Evolutionary conservation across 2,888 invertebrate genomes (phyloP).

Genomic region (Holacanthella duospinosa): DNA sequence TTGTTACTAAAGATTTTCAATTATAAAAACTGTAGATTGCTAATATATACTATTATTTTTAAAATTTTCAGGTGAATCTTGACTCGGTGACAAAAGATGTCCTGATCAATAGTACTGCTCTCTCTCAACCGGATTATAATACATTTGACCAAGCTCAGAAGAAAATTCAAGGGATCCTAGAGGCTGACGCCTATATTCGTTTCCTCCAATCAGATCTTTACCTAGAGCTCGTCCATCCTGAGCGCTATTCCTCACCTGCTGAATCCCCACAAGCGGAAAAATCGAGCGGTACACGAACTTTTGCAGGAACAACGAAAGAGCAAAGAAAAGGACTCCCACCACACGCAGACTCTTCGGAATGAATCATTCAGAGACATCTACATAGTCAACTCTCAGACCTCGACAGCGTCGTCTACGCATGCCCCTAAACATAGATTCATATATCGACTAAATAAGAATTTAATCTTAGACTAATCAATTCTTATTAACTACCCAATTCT

Average conservation of each 20-base stretch:
- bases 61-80: conserved; percentile 43
- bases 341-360: not conserved
- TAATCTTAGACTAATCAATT: too few species aligned
- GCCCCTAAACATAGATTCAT: not conserved
- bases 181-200: conserved; percentile 47
- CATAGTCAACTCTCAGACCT: too few species aligned
- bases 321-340: not conserved
- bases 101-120: conserved; percentile 38
- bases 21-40: too few species aligned
- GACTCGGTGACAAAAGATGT: conserved; percentile 46
- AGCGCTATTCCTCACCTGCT: conserved; percentile 12
- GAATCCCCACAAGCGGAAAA: not conserved
- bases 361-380: not conserved
- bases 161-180: conserved; percentile 46
- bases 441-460: too few species aligned
- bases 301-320: not conserved
- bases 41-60: not conserved
- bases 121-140: conserved; percentile 42
- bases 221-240: conserved; percentile 39
- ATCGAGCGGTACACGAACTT: not conserved
- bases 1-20: too few species aligned
- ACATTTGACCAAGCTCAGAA: conserved; percentile 47
- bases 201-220: conserved; percentile 47
- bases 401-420: not conserved
- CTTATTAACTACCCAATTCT: too few species aligned